Percentiles rank a stretch among this genome's conserved stretches.
Evolutionary conservation across 2,113 vertebrate species (phyloP).

Genomic region (Nymphicus hollandicus): DNA sequence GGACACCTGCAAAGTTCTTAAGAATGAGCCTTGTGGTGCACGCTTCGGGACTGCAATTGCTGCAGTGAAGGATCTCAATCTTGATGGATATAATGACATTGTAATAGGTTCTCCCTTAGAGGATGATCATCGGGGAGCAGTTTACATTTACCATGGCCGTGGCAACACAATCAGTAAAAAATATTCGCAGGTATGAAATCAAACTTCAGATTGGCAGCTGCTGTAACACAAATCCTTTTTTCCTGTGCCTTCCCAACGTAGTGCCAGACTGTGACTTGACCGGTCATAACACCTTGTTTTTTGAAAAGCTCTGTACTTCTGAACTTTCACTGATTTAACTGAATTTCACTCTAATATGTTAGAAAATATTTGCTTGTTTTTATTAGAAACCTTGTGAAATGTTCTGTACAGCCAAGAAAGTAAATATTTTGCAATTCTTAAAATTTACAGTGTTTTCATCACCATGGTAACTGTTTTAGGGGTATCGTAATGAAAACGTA

Average conservation of each 20-base stretch:
- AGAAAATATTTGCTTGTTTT: background rate
- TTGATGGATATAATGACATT: conserved; percentile 89
- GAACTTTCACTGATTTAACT: background rate
- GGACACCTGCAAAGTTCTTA: conserved; percentile 74
- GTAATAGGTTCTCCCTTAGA: conserved; percentile 92
- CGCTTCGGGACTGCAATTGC: conserved; percentile 96
- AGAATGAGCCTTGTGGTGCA: conserved; percentile 89
- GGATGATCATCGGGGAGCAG: conserved; percentile 90
- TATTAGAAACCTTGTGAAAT: background rate
- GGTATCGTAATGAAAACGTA: background rate
- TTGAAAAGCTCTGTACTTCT: background rate
- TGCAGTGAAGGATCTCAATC: conserved; percentile 88
- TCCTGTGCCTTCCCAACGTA: accelerated
- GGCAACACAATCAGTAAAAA: conserved; percentile 79
- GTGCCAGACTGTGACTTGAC: background rate
- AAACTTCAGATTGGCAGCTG: background rate
- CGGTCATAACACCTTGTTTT: background rate
- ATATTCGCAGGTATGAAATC: conserved; percentile 84
- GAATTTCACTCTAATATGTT: background rate
- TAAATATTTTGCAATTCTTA: background rate
- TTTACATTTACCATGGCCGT: conserved; percentile 90
- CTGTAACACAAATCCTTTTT: background rate
- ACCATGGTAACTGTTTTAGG: background rate
- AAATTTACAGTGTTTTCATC: background rate
- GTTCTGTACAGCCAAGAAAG: background rate